Evolutionary conservation across 2,797 vertebrate species (phyloP), one percentile per base, ranked within the genome.

Genomic region (Uromys caudimaculatus): DNA sequence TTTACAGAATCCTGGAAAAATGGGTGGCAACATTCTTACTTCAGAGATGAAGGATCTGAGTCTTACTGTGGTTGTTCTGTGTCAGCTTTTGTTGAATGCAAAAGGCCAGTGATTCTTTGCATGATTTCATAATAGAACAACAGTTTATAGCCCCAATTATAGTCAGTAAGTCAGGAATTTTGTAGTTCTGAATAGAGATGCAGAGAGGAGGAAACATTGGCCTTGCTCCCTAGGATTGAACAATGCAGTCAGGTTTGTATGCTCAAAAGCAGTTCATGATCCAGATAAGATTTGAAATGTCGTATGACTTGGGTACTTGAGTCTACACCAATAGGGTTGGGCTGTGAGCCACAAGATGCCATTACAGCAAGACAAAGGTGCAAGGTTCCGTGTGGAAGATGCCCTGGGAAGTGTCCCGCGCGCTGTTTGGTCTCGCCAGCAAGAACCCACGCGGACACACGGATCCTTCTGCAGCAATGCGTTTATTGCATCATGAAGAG

Each of bases 11-110:
- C 19, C 62, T 58, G 44, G 52, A 91, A 88, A 76, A 35, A 21
- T 60, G 71, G 78, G 29, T 92, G 60, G 62, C 83, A 82, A 78
- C 77, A 83, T 89, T 89, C 89, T 95, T 91, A 94, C 75, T 87
- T 94, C 67, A 64, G 78, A 69, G 82, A 47, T 91, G 29, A 93
- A 85, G 79, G 78, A 56, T 93, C 52, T 41, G n/a, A 84, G 85
- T 4, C 56, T 94, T 73, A 21, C 8, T 19, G 73, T 47, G 9
- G 23, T 78, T 89, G 35, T 21, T 87, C 23, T 24, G 17, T 93
- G 77, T 89, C n/a, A 77, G 7, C 35, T 91, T 17, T 38, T 58
- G 12, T 64, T 75, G 77, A 21, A 44, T 83, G 32, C 69, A 35
- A 91, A 89, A 94, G 11, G 8, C 47, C 44, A 27, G 5, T 6